Evolutionary conservation across 2,113 vertebrate genomes (phyloP), one percentile per base, ranked within the genome.

Genomic region (Recurvirostra avosetta): DNA sequence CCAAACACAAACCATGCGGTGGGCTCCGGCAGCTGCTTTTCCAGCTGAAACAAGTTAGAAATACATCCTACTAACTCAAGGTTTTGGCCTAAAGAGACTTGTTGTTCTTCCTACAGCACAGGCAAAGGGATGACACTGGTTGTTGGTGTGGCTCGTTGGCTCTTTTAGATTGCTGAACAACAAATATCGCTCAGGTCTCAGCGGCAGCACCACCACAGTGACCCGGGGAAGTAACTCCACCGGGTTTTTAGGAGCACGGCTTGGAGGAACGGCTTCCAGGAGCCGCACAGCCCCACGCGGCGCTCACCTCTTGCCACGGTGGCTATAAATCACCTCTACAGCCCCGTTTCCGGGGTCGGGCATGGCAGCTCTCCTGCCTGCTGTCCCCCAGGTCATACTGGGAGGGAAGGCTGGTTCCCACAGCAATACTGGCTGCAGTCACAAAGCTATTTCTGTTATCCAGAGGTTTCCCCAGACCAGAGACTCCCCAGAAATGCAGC

Each of bases 241-340:
- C 0, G 0, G 56, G 1, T 4, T 18, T 71, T 50, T 17, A 79
- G n/a, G 30, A 34, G 50, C 47, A 23, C 2, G 4, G 12, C 58
- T 55, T 47, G 0, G 2, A 61, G 73, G 19, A 71, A 6, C 3
- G 3, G 27, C 53, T 30, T 53, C 72, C 40, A 12, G 40, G 41
- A 53, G 52, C 30, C 23, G 3, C 12, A 3, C 11, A 3, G 10
- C 8, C 29, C 41, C 15, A 1, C 0, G 15, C 2, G 0, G 12
- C 2, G 8, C 40, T 43, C 9, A 3, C 30, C n/a, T 10, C 38
- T 15, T 16, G 30, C 41, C 13, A 2, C 0, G 4, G 21, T 6
- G 40, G 12, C 53, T 16, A 2, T 18, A 83, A 45, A 16, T 10
- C 80, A 56, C 0, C 53, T n/a, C n/a, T 2, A 4, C 6, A 25